These are phyloP conservation scores for Mesorhabditis sp. DNA, from an alignment of 2,888 invertebrate species.

Conservation along the genomic window DNA sequence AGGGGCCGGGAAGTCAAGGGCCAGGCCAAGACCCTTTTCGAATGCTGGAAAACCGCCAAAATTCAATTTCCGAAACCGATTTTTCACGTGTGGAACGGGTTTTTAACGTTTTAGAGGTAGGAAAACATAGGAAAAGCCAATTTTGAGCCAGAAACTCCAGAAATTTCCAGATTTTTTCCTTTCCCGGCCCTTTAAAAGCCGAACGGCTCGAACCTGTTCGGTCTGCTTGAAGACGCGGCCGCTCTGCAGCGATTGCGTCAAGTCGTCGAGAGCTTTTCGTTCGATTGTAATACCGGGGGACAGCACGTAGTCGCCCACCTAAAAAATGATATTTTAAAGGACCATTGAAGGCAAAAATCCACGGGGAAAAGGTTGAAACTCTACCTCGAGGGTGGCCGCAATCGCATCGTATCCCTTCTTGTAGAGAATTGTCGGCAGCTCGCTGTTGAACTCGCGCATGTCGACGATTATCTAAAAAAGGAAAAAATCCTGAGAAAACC, in stretches of 20 bases:
- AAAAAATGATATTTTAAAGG: slow-evolving; percentile 63
- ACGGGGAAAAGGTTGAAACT: background rate
- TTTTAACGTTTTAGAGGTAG: no score
- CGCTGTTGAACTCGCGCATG: slow-evolving; percentile 94
- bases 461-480: slow-evolving; percentile 73
- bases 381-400: slow-evolving; percentile 40
- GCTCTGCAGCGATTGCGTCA: slow-evolving; percentile 88
- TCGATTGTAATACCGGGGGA: slow-evolving; percentile 95
- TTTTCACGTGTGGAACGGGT: no score
- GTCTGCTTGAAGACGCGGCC: slow-evolving; percentile 93
- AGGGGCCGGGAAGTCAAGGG: no score
- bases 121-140: no score
- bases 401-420: slow-evolving; percentile 86
- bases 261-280: slow-evolving; percentile 81
- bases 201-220: slow-evolving; percentile 61
- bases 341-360: background rate
- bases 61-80: no score
- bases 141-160: no score
- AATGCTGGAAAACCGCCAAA: no score
- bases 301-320: slow-evolving; percentile 88
- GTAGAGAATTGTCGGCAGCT: slow-evolving; percentile 87
- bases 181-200: background rate
- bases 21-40: no score
- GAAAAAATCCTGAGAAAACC: background rate
- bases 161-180: background rate